A percentile compares a stretch with the other conserved stretches of the same genome.
phyloP scores from a whole-genome alignment of 30 jellyfish, hydroid and myxozoan genomes.

The Sanderia malayensis region DNA sequence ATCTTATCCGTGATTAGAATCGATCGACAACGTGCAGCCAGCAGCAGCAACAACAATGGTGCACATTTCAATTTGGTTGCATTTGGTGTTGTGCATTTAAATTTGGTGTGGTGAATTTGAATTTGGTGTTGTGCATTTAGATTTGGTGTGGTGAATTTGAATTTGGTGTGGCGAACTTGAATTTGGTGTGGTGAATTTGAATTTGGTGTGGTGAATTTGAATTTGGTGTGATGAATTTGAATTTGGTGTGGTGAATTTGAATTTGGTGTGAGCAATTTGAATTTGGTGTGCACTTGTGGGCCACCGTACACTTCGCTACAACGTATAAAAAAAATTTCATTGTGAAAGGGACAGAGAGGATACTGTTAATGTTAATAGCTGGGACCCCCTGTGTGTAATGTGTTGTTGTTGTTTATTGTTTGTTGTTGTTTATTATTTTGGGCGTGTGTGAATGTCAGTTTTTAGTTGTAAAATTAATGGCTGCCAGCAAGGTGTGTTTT shows the following conservation, averaged over 20 bases:
- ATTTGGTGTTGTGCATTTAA: neutral
- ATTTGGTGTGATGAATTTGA: no score
- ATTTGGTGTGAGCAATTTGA: no score
- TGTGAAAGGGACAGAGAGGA: neutral
- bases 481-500: conserved; percentile 1
- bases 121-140: neutral
- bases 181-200: no score
- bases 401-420: conserved; percentile 7
- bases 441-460: conserved; percentile 21
- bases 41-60: no score
- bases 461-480: conserved; percentile 9
- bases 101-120: neutral
- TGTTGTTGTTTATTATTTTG: neutral
- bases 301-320: neutral
- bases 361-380: neutral
- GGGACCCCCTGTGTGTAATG: conserved; percentile 18
- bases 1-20: no score
- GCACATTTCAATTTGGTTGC: no score
- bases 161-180: no score
- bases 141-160: no score
- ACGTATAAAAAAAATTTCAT: neutral
- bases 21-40: no score
- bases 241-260: no score
- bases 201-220: no score
- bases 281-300: no score